Evolutionary conservation across 2,888 invertebrate species (phyloP).

Genomic region (Dexiosoma caninum): DNA sequence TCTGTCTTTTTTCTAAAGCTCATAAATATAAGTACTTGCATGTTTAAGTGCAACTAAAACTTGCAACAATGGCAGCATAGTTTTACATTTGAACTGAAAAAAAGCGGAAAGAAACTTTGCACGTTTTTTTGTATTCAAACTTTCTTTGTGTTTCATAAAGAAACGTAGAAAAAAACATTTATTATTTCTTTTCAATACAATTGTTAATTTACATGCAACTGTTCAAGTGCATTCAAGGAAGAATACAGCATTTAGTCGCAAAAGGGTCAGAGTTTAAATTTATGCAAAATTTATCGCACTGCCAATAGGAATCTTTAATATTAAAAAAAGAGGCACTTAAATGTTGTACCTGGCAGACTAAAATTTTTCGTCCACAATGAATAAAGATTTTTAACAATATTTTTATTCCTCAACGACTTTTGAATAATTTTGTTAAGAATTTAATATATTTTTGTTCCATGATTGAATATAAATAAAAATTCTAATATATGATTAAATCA

Average conservation of each 20-base stretch:
- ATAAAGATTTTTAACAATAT: too few species aligned
- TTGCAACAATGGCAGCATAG: constrained; percentile 38
- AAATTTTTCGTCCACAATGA: too few species aligned
- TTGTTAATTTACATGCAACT: constrained; percentile 34
- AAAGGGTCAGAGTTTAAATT: constrained; percentile 16
- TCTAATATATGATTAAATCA: too few species aligned
- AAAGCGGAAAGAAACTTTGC: not conserved
- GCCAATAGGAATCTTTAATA: not conserved
- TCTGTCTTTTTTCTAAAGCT: constrained; percentile 18
- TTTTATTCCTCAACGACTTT: too few species aligned
- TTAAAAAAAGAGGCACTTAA: too few species aligned
- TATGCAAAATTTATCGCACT: not conserved
- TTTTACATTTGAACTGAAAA: constrained; percentile 14
- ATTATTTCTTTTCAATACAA: constrained; percentile 26
- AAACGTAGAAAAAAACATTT: not conserved
- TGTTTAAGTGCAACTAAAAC: constrained; percentile 21
- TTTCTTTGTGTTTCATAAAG: not conserved
- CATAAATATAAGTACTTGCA: constrained; percentile 13
- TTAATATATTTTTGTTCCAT: too few species aligned
- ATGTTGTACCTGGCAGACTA: too few species aligned
- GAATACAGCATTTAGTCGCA: not conserved
- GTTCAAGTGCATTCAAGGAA: constrained; percentile 7
- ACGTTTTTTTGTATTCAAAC: constrained; percentile 5
- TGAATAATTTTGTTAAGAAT: too few species aligned
- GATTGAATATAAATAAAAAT: too few species aligned